Conservation (phyloP, 2,888 invertebrate species). For the Tetragonula carbonaria region DNA sequence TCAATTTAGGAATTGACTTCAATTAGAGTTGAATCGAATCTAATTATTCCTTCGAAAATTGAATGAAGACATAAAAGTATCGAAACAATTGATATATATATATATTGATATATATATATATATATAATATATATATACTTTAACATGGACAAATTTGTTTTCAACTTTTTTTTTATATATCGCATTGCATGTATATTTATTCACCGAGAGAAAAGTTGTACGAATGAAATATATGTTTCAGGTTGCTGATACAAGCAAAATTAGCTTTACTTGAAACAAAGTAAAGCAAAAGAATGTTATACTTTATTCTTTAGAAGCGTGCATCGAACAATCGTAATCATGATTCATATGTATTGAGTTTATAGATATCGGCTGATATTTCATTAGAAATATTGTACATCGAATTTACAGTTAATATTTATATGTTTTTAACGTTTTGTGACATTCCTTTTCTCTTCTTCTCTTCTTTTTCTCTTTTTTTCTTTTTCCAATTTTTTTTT, state of each 20-base stretch:
- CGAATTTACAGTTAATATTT: slow-evolving; percentile 8
- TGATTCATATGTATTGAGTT: slow-evolving; percentile 25
- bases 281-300: neutral
- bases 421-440: slow-evolving; percentile 4
- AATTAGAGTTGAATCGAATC: neutral
- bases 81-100: neutral
- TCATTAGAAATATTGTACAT: slow-evolving; percentile 31
- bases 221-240: slow-evolving; percentile 12
- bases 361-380: slow-evolving; percentile 56
- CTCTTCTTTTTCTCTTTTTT: neutral
- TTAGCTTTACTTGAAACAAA: neutral
- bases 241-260: neutral
- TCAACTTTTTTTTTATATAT: neutral
- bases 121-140: neutral
- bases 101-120: too few relatives aligned
- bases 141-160: neutral
- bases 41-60: neutral
- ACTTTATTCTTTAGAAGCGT: slow-evolving; percentile 1
- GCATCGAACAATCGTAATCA: slow-evolving; percentile 20
- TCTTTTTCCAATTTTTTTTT: neutral
- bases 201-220: slow-evolving; percentile 9
- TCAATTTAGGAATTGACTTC: neutral
- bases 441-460: neutral
- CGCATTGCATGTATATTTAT: neutral
- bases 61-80: neutral